phyloP scores from a whole-genome alignment of 2,888 invertebrate genomes.

The Drosophila anomelani region DNA sequence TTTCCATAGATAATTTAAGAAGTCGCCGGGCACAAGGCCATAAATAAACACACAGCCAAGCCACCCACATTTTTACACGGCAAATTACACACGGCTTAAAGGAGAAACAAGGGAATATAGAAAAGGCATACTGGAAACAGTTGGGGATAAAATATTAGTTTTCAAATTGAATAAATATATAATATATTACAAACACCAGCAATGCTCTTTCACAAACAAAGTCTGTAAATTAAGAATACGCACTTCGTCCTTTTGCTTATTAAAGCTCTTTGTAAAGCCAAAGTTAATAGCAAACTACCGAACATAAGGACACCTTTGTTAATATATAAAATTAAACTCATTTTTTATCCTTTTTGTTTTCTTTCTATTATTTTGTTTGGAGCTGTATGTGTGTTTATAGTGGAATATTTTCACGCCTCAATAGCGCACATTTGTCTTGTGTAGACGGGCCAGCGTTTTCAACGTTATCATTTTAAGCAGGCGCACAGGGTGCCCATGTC shows the following conservation, averaged over 20 bases:
- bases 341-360: not conserved
- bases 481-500: slow-evolving; percentile 51
- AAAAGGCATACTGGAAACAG: not conserved
- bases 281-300: not conserved
- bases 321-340: not conserved
- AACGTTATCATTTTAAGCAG: slow-evolving; percentile 79
- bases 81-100: slow-evolving; percentile 63
- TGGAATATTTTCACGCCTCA: slow-evolving; percentile 79
- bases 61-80: slow-evolving; percentile 48
- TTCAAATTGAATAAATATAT: not conserved
- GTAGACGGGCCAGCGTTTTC: slow-evolving; percentile 58
- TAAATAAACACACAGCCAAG: slow-evolving; percentile 61
- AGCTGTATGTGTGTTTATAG: slow-evolving; percentile 71
- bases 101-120: slow-evolving; percentile 27
- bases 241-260: not conserved
- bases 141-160: not conserved
- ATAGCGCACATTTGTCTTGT: slow-evolving; percentile 76
- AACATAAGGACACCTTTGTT: not conserved
- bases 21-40: slow-evolving; percentile 43
- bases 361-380: slow-evolving; percentile 23
- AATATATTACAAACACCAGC: too few species aligned
- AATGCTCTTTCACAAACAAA: not conserved
- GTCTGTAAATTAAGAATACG: not conserved
- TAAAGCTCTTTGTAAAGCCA: not conserved
- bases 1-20: slow-evolving; percentile 50